phyloP scores from a whole-genome alignment of 1,140 invertebrate species.

The Dinothrombium tinctorium region DNA sequence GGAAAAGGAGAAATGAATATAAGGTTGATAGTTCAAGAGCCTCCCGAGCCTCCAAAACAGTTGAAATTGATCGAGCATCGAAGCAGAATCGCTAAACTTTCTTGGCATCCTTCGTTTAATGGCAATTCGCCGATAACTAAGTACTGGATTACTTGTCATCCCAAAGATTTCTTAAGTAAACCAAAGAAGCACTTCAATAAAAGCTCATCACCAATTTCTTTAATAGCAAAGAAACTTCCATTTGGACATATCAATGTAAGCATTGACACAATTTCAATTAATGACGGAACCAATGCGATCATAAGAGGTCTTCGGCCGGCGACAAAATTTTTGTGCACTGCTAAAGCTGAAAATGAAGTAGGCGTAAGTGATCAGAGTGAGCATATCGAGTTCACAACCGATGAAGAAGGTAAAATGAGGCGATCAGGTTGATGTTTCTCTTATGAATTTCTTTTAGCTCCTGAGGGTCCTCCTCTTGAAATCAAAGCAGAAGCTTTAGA shows the following conservation, averaged over 20 bases:
- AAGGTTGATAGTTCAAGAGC: slow-evolving; percentile 65
- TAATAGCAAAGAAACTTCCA: background rate
- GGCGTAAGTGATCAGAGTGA: slow-evolving; percentile 56
- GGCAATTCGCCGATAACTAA: slow-evolving; percentile 46
- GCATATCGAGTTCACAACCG: slow-evolving; percentile 50
- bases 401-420: slow-evolving; percentile 40
- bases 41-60: slow-evolving; percentile 20
- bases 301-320: slow-evolving; percentile 46
- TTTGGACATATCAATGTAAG: background rate
- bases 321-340: slow-evolving; percentile 63
- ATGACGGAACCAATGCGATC: background rate
- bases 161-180: slow-evolving; percentile 1
- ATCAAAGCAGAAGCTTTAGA: slow-evolving; percentile 41
- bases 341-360: slow-evolving; percentile 45
- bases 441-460: slow-evolving; percentile 20
- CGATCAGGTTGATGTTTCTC: background rate
- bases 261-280: slow-evolving; percentile 2
- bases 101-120: slow-evolving; percentile 48
- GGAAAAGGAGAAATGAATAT: slow-evolving; percentile 85
- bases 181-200: background rate
- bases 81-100: slow-evolving; percentile 35
- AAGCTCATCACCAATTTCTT: background rate
- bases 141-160: slow-evolving; percentile 26
- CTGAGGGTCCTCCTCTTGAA: slow-evolving; percentile 43
- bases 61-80: slow-evolving; percentile 17